Base-by-base conservation (phyloP, 2,888 invertebrate species). In the Agrenia bidenticulata region DNA sequence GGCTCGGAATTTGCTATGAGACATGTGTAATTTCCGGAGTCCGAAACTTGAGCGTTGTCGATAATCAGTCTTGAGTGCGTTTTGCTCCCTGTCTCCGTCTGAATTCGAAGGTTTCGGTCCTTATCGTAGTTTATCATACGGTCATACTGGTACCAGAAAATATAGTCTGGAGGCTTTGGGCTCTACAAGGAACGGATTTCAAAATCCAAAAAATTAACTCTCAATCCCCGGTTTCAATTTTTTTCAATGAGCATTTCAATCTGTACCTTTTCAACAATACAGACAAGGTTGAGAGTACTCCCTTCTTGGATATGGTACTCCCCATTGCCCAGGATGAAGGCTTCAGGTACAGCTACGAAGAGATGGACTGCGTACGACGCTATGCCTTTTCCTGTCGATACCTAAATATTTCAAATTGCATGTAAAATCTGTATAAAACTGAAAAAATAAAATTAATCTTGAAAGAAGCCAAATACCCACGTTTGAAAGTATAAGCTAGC, bases 21-120 rank as follows among this genome's bases (percentile, higher is more conserved):
- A 84, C 92, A 92, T 70, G 92, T 89, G 83, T 92, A 92, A 84
- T 93, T 93, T 78, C 93, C 93, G 76, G 92, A 90, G 84, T 94
- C 92, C 63, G 86, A 84, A 78, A 90, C 88, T 79, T 87, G 87
- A 73, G 92, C 92, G 79, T 88, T 86, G 78, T 87, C 86, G 80
- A 94, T 91, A 78, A 88, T 88, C 76, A 94, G 87, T 77, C 90
- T 87, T 78, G 90, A 90, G 82, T 92, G 90, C 73, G 92, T 92
- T 79, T 88, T 85, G 78, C 89, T 86, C 72, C 90, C 91, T 73
- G 90, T 89, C 81, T 89, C 88, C 75, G 92, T 92, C 80, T 87
- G 86, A 78, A 94, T 91, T 49, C 65, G 64, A 49, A 72, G 79
- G 13, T 80, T 80, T n/a, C 80, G 73, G 21, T 75, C 76, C 23